Base-by-base conservation (phyloP, 2,888 invertebrate genomes). In the Trachelus troglodyta region DNA sequence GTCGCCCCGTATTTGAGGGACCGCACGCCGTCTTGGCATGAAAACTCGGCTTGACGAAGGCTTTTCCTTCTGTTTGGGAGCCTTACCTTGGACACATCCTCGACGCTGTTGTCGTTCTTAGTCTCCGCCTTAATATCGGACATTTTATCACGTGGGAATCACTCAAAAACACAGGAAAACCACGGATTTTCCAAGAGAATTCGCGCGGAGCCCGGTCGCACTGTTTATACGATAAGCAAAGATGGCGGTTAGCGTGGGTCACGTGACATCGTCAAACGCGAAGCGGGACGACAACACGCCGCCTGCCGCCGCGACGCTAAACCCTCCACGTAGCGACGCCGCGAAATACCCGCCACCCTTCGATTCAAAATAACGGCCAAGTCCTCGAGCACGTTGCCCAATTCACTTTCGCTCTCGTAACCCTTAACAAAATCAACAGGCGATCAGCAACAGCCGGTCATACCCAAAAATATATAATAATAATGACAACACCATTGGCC, bases 161-260 rank as follows among this genome's bases (percentile, higher is more conserved):
- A 89, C 89, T 90, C 89, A 89, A 89, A 88, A 90, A 88, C 88
- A 88, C 89, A 86, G 83, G 85, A 87, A 87, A 91, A 91, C 85
- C 84, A 85, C 87, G 84, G 84, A 86, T 87, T 86, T 87, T 87
- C 87, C 86, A 86, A 87, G 87, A 87, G 87, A 89, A 89, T 90
- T 85, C 87, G 88, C 90, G 89, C 90, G 89, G 89, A 90, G 91
- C 92, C 93, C 93, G 93, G 93, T 92, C 92, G 92, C 89, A 89
- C 90, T 93, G 93, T 93, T 93, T 93, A 93, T 93, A 93, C 93
- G 90, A 88, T 88, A 86, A 91, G 92, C 92, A 92, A 92, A 93
- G 92, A 93, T 93, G 93, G 93, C 93, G 93, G 93, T 92, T 92
- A 93, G 94, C 94, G 94, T 93, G 93, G 93, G 93, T 93, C 93